These are phyloP conservation scores for Callospermophilus lateralis DNA, from an alignment of 2,113 vertebrate species.

Conservation along the genomic window DNA sequence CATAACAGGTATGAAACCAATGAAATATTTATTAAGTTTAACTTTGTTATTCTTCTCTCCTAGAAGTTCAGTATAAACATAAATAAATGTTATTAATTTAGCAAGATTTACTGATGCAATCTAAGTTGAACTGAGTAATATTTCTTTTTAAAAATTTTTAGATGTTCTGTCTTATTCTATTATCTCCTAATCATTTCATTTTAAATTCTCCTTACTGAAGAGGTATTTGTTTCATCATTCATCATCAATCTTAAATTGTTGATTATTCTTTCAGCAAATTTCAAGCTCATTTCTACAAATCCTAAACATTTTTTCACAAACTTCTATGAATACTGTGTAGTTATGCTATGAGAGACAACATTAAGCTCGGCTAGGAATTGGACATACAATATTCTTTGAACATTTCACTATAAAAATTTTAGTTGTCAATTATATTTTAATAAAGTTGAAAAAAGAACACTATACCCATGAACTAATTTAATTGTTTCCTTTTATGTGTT, in stretches of 20 bases:
- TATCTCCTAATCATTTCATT: slow-evolving; percentile 16
- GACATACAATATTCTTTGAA: background rate
- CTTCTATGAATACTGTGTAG: background rate
- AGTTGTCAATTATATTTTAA: background rate
- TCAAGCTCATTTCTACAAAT: slow-evolving; percentile 28
- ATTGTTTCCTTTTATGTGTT: slow-evolving; percentile 46
- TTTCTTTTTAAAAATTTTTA: background rate
- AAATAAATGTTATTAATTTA: background rate
- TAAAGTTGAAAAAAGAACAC: background rate
- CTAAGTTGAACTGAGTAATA: background rate
- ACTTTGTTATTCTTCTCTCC: background rate
- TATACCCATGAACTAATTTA: background rate
- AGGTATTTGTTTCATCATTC: slow-evolving; percentile 19
- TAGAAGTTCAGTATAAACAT: background rate
- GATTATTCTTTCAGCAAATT: slow-evolving; percentile 29
- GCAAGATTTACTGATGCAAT: background rate
- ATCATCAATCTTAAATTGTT: slow-evolving; percentile 3
- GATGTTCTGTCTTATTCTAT: background rate
- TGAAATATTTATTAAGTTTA: background rate
- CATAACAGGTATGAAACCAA: slow-evolving; percentile 7
- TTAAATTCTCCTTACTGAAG: background rate
- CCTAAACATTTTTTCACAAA: background rate
- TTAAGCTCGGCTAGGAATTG: background rate
- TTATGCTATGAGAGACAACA: background rate
- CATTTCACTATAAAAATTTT: background rate